Percentiles rank a stretch among this genome's conserved stretches.
Conservation (phyloP, 1,140 invertebrate genomes). For the Sinonovacula constricta region DNA sequence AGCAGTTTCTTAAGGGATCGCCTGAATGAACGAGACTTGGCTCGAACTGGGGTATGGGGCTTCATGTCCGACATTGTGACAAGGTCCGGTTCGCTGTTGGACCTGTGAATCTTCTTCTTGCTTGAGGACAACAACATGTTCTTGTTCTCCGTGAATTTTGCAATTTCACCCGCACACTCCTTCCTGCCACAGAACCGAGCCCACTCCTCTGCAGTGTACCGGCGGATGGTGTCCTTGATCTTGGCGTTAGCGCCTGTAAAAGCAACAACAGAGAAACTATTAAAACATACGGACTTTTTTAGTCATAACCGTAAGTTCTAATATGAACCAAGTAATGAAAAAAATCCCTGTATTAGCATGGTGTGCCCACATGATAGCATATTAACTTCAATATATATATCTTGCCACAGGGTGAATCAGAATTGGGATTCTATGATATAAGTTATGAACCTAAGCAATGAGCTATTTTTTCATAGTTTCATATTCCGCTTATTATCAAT, state of each 20-base stretch:
- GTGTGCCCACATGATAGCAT: too few relatives aligned
- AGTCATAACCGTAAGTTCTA: too few relatives aligned
- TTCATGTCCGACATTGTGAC: constrained; percentile 33
- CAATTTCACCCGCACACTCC: constrained; percentile 87
- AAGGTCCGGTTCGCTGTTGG: constrained; percentile 63
- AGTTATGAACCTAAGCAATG: too few relatives aligned
- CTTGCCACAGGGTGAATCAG: too few relatives aligned
- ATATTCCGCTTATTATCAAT: too few relatives aligned
- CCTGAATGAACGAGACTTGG: constrained; percentile 63
- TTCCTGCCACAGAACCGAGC: constrained; percentile 87
- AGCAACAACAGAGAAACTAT: not conserved
- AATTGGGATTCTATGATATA: too few relatives aligned
- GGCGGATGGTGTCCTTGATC: constrained; percentile 85
- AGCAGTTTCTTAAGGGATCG: constrained; percentile 68
- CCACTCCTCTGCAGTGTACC: constrained; percentile 88
- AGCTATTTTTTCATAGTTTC: too few relatives aligned
- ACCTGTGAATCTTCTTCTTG: constrained; percentile 57
- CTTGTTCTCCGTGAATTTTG: constrained; percentile 82
- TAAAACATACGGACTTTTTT: too few relatives aligned
- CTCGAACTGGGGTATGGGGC: constrained; percentile 40
- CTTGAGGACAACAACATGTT: constrained; percentile 62
- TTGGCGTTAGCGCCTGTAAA: constrained; percentile 84
- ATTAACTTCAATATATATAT: too few relatives aligned
- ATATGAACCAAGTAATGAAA: too few relatives aligned
- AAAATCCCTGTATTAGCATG: too few relatives aligned